Evolutionary conservation across 1,140 invertebrate species (phyloP).

Genomic region (Drosophila obscura): DNA sequence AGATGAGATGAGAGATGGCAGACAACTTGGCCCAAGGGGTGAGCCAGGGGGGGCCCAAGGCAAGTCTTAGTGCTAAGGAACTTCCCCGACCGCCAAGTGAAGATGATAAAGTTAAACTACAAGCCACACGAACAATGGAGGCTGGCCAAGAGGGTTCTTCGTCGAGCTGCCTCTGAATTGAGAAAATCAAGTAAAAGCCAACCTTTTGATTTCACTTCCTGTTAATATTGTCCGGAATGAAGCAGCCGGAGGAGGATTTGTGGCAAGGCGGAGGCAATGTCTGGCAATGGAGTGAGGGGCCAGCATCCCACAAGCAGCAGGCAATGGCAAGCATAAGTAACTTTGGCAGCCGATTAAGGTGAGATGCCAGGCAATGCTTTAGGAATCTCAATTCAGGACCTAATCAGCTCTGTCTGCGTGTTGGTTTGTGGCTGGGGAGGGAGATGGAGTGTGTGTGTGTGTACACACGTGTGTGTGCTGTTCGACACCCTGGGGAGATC

Average conservation of each 20-base stretch:
- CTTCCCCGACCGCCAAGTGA: slow-evolving; percentile 65
- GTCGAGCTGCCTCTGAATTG: slow-evolving; percentile 53
- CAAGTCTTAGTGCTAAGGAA: slow-evolving; percentile 38
- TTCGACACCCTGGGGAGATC: slow-evolving; percentile 71
- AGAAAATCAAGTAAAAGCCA: slow-evolving; percentile 79
- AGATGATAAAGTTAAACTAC: slow-evolving; percentile 79
- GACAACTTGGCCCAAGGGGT: slow-evolving; percentile 36
- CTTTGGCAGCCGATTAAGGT: slow-evolving; percentile 82
- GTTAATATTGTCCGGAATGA: slow-evolving; percentile 69
- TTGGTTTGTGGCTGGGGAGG: background rate
- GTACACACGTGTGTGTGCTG: slow-evolving; percentile 4
- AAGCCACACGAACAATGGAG: slow-evolving; percentile 67
- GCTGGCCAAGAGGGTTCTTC: slow-evolving; percentile 2
- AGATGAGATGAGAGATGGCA: slow-evolving; percentile 38
- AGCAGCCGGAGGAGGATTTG: slow-evolving; percentile 4
- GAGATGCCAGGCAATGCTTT: slow-evolving; percentile 72
- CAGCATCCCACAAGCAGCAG: slow-evolving; percentile 20
- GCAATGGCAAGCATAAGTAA: slow-evolving; percentile 71
- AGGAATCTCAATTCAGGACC: slow-evolving; percentile 73
- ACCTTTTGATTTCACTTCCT: slow-evolving; percentile 82
- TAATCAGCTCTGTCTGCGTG: slow-evolving; percentile 53
- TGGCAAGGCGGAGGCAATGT: background rate
- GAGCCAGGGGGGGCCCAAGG: background rate
- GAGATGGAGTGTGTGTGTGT: slow-evolving; percentile 1
- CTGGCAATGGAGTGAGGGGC: slow-evolving; percentile 8